These are phyloP conservation scores for Tubulanus polymorphus DNA, from an alignment of 2,888 invertebrate genomes.

Conservation along the genomic window DNA sequence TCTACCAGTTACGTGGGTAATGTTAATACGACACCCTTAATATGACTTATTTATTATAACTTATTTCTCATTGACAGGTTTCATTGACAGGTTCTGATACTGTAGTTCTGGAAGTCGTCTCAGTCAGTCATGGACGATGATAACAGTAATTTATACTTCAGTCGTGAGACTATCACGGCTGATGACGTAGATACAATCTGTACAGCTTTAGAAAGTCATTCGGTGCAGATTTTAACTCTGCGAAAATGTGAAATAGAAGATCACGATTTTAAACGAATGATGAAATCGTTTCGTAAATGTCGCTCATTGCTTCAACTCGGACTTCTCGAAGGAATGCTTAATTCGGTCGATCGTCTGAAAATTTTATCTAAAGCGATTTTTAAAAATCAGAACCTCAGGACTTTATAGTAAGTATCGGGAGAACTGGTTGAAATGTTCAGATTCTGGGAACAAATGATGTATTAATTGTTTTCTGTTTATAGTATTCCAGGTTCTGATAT, in stretches of 20 bases:
- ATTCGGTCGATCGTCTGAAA: constrained; percentile 26
- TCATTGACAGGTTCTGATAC: too few species aligned
- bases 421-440: neutral
- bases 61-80: too few species aligned
- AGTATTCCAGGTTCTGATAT: constrained; percentile 42
- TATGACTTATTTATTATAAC: too few species aligned
- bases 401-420: constrained; percentile 37
- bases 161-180: constrained; percentile 11
- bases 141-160: too few species aligned
- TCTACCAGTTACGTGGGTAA: too few species aligned
- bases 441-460: neutral
- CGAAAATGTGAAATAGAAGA: constrained; percentile 33
- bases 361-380: constrained; percentile 29
- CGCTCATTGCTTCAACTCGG: constrained; percentile 35
- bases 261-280: constrained; percentile 29
- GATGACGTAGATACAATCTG: constrained; percentile 28
- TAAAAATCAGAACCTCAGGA: constrained; percentile 32
- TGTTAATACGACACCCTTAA: too few species aligned
- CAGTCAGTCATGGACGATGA: too few species aligned
- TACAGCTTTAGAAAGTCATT: constrained; percentile 25
- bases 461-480: constrained; percentile 7
- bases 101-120: too few species aligned
- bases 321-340: constrained; percentile 34
- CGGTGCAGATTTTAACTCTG: constrained; percentile 30
- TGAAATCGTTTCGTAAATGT: constrained; percentile 27